Conservation (phyloP, 2,113 vertebrate genomes). For the Dicerorhinus sumatrensis region DNA sequence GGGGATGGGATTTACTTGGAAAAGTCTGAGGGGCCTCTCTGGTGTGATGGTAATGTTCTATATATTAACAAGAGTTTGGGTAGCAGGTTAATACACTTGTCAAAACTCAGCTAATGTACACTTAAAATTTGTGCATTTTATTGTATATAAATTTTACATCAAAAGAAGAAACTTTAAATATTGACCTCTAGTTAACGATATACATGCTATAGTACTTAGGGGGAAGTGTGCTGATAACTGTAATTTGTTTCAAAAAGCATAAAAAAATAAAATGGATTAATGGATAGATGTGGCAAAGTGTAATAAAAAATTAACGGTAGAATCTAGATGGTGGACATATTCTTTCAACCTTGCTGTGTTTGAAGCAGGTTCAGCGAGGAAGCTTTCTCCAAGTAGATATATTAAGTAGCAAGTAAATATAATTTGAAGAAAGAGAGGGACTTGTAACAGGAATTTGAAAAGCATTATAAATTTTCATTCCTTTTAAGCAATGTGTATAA, state of each 20-base stretch:
- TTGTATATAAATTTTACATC: neutral
- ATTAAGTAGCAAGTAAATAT: neutral
- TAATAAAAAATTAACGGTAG: neutral
- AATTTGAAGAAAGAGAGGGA: neutral
- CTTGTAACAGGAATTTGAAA: neutral
- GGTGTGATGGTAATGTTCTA: neutral
- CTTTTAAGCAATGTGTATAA: neutral
- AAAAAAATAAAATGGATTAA: neutral
- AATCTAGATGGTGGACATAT: neutral
- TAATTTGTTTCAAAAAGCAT: neutral
- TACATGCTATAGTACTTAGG: neutral
- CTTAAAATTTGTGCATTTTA: neutral
- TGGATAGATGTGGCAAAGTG: neutral
- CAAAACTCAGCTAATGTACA: neutral
- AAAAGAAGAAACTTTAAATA: neutral
- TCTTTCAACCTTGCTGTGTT: neutral
- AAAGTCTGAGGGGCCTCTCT: neutral
- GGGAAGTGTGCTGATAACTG: neutral
- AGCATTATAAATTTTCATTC: neutral
- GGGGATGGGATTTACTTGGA: neutral
- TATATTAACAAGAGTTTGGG: neutral
- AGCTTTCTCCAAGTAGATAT: neutral
- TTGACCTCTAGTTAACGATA: neutral
- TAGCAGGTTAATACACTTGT: neutral
- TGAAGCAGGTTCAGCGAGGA: neutral